Conservation (phyloP, 2,888 invertebrate species). For the Drosophila meridionalis region DNA sequence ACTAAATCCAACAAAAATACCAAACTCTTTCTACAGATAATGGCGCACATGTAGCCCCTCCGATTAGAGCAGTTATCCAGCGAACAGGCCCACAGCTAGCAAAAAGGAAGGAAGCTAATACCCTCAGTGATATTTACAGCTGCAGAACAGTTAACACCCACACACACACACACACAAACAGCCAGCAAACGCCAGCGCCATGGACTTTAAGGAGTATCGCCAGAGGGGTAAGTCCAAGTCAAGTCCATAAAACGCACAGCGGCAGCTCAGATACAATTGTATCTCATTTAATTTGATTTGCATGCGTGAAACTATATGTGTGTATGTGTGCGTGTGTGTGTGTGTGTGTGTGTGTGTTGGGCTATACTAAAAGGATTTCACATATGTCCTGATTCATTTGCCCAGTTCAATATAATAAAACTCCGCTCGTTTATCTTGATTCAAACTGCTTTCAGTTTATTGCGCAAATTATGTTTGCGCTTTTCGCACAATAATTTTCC, state of each 20-base stretch:
- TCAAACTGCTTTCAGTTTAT: slow-evolving; percentile 21
- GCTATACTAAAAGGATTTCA: slow-evolving; percentile 42
- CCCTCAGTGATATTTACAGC: slow-evolving; percentile 8
- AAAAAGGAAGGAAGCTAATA: slow-evolving; percentile 25
- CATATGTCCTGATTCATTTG: slow-evolving; percentile 50
- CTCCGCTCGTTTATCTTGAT: slow-evolving; percentile 53
- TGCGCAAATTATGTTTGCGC: slow-evolving; percentile 7
- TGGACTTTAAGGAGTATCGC: slow-evolving; percentile 87
- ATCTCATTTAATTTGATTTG: slow-evolving; percentile 69
- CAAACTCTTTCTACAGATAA: slow-evolving; percentile 44
- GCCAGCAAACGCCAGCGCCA: slow-evolving; percentile 59
- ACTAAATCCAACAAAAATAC: slow-evolving; percentile 14
- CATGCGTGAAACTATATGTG: neutral
- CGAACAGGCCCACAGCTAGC: slow-evolving; percentile 17
- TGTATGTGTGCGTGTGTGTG: neutral
- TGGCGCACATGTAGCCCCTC: slow-evolving; percentile 41
- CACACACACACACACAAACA: slow-evolving; percentile 6
- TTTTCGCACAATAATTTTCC: neutral
- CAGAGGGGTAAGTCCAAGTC: slow-evolving; percentile 86
- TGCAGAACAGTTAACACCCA: slow-evolving; percentile 13
- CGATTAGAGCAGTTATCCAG: slow-evolving; percentile 29
- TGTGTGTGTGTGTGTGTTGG: neutral
- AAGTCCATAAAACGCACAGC: slow-evolving; percentile 73
- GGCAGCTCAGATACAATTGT: slow-evolving; percentile 53
- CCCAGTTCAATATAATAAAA: slow-evolving; percentile 17